Evolutionary conservation across 2,888 invertebrate species (phyloP).

Genomic region (Heliconius sara): DNA sequence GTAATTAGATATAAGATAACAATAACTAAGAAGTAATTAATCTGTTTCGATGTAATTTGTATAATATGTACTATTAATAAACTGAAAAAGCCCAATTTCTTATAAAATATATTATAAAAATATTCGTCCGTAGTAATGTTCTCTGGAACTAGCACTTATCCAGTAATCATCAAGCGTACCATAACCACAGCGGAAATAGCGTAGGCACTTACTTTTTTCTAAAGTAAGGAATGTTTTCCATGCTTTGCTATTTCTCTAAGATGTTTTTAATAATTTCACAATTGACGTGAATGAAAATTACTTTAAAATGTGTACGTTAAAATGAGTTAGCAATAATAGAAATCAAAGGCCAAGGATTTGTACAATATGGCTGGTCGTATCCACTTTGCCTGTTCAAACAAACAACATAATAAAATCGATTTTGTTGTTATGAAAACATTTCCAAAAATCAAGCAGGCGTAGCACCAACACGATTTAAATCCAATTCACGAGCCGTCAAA

Average conservation of each 20-base stretch:
- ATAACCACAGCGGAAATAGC: constrained; percentile 71
- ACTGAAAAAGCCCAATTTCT: too few species aligned
- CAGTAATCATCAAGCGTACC: constrained; percentile 45
- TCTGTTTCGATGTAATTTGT: too few species aligned
- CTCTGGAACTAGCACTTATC: constrained; percentile 31
- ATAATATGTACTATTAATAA: too few species aligned
- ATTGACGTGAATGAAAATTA: constrained; percentile 24
- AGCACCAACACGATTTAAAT: constrained; percentile 64
- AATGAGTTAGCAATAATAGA: constrained; percentile 29
- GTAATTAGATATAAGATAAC: too few species aligned
- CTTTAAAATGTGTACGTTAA: constrained; percentile 15
- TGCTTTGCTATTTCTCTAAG: constrained; percentile 36
- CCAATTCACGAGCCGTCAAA: constrained; percentile 68
- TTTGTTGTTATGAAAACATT: constrained; percentile 50
- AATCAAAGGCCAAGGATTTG: constrained; percentile 40
- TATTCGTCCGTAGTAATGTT: constrained; percentile 11
- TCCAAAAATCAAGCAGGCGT: constrained; percentile 69
- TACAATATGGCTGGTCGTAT: constrained; percentile 42
- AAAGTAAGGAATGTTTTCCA: constrained; percentile 14
- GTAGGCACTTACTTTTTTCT: constrained; percentile 63
- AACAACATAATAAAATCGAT: constrained; percentile 50
- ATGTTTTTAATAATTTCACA: constrained; percentile 20
- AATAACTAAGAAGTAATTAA: too few species aligned
- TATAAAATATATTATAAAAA: constrained; percentile 17
- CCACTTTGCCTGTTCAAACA: constrained; percentile 47